Evolutionary conservation across 92 coral and sea anemone species (phyloP), one percentile per base, ranked within the genome.

Genomic region (Anthopleura xanthogrammica): DNA sequence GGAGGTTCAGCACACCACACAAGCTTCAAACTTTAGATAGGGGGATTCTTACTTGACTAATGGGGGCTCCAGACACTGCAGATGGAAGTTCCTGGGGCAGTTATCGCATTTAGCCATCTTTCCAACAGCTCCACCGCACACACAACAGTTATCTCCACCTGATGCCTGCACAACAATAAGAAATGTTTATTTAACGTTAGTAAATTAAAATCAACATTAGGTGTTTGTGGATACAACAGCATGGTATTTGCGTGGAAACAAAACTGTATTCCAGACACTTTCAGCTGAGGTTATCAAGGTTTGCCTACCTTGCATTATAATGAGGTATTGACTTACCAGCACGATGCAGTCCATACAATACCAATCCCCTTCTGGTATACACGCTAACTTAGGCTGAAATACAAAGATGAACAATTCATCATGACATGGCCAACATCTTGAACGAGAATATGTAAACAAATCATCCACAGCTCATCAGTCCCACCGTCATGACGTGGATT

Each of bases 341-440:
- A 95, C 97, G 56, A 95, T 95, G 72, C 98, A 95, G 77, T 95
- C 98, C 70, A 90, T 95, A 77, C 98, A 95, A 86, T 95, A 95
- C 98, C 98, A 95, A 92, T 95, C 98, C 16, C 98, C 98, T 83
- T 90, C 91, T 24, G 98, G 98, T 39, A 95, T 95, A 57, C 94
- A 83, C 75, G 82, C 83, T 77, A 95, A 86, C 87, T 95, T 95
- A 54, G 98, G 98, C 98, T 95, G 93, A 16, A 82, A 60, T 36
- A 8, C 29, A 62, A 62, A 54, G 58, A 54, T 12, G 58, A 54
- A 54, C 13, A 14, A 54, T 54, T 50, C 7, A 50, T 50, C 2
- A 12, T 12, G 41, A 24, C 80, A 81, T 55, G 41, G 7, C 54
- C 3, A 11, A 14, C 14, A 54, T 12, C 2, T 54, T 11, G 58